Evolutionary conservation across 2,113 vertebrate species (phyloP).

Genomic region (Elanus axillaris): DNA sequence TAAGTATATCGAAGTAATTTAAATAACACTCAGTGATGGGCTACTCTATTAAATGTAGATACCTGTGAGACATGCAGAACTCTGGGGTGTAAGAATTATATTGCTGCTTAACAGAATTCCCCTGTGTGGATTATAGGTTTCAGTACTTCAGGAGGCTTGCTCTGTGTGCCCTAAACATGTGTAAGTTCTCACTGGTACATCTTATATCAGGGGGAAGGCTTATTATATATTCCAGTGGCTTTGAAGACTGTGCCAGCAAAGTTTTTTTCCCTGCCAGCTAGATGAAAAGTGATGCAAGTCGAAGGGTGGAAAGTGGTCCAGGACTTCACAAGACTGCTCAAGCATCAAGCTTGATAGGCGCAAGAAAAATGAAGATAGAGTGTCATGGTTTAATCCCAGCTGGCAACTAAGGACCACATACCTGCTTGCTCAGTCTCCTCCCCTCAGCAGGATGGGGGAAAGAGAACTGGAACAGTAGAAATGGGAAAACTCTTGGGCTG

Average conservation of each 20-base stretch:
- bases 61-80: background rate
- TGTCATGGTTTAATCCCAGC: background rate
- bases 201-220: background rate
- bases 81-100: background rate
- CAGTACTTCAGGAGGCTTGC: background rate
- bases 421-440: background rate
- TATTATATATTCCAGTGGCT: background rate
- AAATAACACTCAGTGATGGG: background rate
- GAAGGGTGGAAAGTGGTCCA: background rate
- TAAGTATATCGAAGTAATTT: slow-evolving; percentile 24
- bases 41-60: background rate
- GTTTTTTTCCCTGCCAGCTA: background rate
- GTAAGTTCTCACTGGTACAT: background rate
- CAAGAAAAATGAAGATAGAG: background rate
- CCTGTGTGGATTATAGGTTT: background rate
- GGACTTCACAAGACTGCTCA: background rate
- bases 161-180: background rate
- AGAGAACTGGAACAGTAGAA: background rate
- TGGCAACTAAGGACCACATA: background rate
- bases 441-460: no score
- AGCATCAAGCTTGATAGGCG: background rate
- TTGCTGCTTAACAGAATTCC: background rate
- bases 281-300: background rate
- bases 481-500: background rate
- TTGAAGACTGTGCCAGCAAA: background rate